Conservation (phyloP, 2,113 vertebrate genomes). For the Lynx canadensis region DNA sequence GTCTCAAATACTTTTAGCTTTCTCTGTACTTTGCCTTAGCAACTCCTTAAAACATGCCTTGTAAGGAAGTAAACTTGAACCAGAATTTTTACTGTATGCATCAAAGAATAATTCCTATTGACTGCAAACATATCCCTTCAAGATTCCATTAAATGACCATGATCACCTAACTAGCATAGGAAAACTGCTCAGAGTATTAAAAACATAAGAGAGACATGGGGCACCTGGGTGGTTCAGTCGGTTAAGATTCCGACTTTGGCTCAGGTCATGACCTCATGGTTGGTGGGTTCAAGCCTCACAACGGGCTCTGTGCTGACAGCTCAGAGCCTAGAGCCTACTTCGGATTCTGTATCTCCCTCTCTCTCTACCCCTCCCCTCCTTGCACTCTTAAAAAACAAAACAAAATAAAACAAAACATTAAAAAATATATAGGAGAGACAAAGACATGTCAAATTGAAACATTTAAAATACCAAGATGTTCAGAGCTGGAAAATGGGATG, state of each 20-base stretch:
- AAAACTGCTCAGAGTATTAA: neutral
- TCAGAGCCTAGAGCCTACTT: no score
- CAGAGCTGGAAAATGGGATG: neutral
- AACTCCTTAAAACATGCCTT: neutral
- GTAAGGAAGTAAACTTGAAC: neutral
- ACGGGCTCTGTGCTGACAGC: no score
- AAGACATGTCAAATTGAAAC: neutral
- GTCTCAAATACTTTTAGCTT: neutral
- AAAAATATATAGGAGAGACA: neutral
- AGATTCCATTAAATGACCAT: neutral
- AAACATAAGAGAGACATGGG: neutral
- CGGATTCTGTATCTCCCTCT: no score
- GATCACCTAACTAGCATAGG: neutral
- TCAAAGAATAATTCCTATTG: conserved; percentile 21
- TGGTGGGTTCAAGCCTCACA: no score
- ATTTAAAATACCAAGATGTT: neutral
- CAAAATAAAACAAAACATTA: no score
- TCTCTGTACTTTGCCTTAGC: neutral
- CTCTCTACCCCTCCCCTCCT: no score
- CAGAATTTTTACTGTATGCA: neutral
- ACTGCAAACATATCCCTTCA: neutral
- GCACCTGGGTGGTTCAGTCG: no score
- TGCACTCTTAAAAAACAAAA: no score
- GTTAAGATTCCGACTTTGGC: no score
- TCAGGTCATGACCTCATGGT: no score